phyloP scores from a whole-genome alignment of 2,797 vertebrate genomes.

The Onychomys torridus region DNA sequence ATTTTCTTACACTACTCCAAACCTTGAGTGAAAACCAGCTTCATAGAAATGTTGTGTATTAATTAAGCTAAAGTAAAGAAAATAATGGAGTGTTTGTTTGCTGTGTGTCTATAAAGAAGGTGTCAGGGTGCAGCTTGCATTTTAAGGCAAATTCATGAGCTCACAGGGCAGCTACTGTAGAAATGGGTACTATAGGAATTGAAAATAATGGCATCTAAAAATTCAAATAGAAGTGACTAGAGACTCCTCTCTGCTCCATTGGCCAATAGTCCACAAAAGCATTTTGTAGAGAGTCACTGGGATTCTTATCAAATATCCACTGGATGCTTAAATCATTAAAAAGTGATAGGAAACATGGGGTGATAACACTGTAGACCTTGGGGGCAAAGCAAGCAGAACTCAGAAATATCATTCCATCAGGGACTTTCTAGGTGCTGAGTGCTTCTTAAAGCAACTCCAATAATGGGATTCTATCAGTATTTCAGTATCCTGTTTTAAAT shows the following conservation, averaged over 20 bases:
- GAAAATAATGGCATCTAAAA: background rate
- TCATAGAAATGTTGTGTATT: background rate
- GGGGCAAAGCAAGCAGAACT: background rate
- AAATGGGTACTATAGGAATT: background rate
- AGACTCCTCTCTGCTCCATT: background rate
- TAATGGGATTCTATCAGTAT: background rate
- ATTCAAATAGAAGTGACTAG: background rate
- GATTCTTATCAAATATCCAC: background rate
- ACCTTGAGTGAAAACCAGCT: constrained; percentile 2
- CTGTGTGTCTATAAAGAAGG: background rate
- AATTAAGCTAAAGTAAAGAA: background rate
- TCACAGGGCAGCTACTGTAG: background rate
- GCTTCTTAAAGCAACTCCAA: background rate
- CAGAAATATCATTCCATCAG: background rate
- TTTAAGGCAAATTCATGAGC: background rate
- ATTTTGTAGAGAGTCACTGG: background rate
- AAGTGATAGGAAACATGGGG: background rate
- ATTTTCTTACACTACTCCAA: constrained; percentile 40
- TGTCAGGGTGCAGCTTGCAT: background rate
- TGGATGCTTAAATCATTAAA: background rate
- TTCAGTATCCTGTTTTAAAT: background rate
- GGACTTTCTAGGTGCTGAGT: background rate
- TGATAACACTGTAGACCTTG: background rate
- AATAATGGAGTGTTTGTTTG: background rate
- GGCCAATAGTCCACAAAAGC: background rate